Evolutionary conservation across 1,140 invertebrate species (phyloP), one percentile per base, ranked within the genome.

Genomic region (Ceratina calcarata): DNA sequence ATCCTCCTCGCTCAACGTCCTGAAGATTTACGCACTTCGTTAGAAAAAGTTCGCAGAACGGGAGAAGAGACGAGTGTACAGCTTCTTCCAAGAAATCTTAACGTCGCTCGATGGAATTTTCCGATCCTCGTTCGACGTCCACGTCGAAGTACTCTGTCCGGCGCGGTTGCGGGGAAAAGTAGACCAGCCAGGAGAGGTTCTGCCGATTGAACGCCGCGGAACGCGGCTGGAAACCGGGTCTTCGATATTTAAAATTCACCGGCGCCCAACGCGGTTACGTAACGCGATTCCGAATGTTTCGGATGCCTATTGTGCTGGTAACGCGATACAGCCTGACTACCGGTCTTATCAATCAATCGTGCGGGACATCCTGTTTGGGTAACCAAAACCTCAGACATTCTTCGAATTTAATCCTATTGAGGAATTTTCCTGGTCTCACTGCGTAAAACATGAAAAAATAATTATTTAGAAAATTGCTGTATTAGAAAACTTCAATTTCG

Each of bases 251-350:
- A 57, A 67, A 75, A 75, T 75, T 75, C 73, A 67, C 0, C 24
- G 61, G 62, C 24, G 16, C 49, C 24, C 24, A 64, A 13, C 12
- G 10, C 3, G 51, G 24, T 75, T 75, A 57, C 73, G 62, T 75
- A 75, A 75, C 62, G 49, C 61, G 37, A 75, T 75, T 75, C 49
- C 62, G 20, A 75, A 67, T 75, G 62, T 75, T 75, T 75, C 51
- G 73, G 51, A 75, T 75, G 62, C 73, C 73, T 75, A 75, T 75
- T 75, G 62, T 75, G 73, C 32, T 57, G 49, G 73, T 67, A 75
- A 75, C 62, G 16, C 12, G 27, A 53, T 6, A 24, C 1, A 1
- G 13, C 8, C 22, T 53, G 18, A 18, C n/a, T 37, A 10, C 16
- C 22, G 12, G 70, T 6, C 22, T 62, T 73, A 62, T 73, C 60